These are phyloP conservation scores for Drosophila borborema DNA, from an alignment of 2,888 invertebrate genomes.

Conservation along the genomic window DNA sequence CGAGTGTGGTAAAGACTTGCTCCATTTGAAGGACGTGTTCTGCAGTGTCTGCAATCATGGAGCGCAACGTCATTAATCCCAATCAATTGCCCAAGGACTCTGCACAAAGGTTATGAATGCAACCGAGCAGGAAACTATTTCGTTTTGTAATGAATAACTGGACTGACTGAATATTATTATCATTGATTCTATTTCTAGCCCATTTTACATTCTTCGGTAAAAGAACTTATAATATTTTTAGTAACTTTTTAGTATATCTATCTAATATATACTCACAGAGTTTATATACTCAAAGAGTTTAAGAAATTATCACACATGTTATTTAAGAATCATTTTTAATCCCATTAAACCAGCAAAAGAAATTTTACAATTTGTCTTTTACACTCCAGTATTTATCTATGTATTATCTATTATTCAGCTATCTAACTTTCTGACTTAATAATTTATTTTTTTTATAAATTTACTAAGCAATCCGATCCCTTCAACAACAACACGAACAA, in stretches of 20 bases:
- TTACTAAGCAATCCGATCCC: background rate
- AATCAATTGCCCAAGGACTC: constrained; percentile 17
- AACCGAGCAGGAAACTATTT: background rate
- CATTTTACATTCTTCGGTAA: background rate
- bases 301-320: no score
- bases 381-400: background rate
- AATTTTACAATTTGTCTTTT: no score
- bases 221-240: no score
- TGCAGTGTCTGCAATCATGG: constrained; percentile 41
- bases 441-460: background rate
- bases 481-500: background rate
- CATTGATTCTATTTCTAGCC: background rate
- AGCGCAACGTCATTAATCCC: constrained; percentile 37
- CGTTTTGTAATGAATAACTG: background rate
- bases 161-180: no score
- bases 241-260: no score
- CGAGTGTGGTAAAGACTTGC: constrained; percentile 61
- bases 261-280: no score
- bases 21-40: constrained; percentile 60
- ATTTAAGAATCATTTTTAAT: no score
- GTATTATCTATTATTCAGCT: background rate
- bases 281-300: no score
- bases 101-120: background rate
- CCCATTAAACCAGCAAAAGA: no score
- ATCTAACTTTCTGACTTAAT: background rate